A percentile compares a stretch with the other conserved stretches of the same genome.
Conservation (phyloP, 2,888 invertebrate genomes). For the Amblyteles armatorius region DNA sequence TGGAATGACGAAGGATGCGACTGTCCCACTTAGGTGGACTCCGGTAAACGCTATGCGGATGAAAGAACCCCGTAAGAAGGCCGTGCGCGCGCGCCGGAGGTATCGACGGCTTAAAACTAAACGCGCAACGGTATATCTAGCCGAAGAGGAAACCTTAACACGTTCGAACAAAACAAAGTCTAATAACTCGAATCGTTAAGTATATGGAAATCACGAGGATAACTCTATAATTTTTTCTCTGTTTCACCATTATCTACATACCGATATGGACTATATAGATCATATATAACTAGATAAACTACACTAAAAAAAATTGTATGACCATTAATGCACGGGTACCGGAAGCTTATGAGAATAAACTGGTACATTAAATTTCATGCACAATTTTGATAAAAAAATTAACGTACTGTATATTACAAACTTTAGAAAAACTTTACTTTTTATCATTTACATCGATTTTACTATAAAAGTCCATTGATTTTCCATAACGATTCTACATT, state of each 20-base stretch:
- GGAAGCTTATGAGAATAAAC: too few relatives aligned
- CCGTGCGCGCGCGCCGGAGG: conserved; percentile 48
- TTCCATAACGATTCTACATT: too few relatives aligned
- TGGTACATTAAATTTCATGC: too few relatives aligned
- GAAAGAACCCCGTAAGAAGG: conserved; percentile 76
- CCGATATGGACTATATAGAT: not conserved
- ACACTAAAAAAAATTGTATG: not conserved
- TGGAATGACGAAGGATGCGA: conserved; percentile 82
- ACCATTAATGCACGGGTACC: too few relatives aligned
- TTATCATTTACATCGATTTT: too few relatives aligned
- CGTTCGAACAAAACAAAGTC: conserved; percentile 54
- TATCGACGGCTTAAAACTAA: conserved; percentile 75
- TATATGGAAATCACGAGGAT: not conserved
- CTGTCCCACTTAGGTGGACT: conserved; percentile 80
- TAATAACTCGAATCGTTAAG: conserved; percentile 12
- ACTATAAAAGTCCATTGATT: too few relatives aligned
- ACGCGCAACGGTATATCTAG: conserved; percentile 76
- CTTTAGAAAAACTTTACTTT: too few relatives aligned
- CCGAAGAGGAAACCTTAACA: conserved; percentile 63
- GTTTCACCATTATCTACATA: not conserved
- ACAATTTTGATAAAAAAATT: too few relatives aligned
- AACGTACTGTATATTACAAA: too few relatives aligned
- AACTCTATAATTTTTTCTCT: not conserved
- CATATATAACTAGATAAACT: not conserved
- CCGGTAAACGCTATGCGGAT: conserved; percentile 77